Base-by-base conservation (phyloP, 2,888 invertebrate species). In the Colostygia pectinataria region DNA sequence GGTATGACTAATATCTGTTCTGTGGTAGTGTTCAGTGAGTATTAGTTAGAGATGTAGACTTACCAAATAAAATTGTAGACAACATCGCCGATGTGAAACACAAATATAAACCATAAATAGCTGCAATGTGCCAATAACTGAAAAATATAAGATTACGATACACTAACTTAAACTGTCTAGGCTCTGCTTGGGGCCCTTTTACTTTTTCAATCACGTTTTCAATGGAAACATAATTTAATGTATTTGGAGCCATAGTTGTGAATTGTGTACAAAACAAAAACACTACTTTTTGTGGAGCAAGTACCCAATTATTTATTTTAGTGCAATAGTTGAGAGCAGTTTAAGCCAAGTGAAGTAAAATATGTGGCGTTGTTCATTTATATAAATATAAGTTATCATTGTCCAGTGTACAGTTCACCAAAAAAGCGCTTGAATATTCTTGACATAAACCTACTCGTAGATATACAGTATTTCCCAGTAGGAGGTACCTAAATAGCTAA, bases 61-160 rank as follows among this genome's bases (percentile, higher is more conserved):
- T 66, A 77, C 76, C 50, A 32, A 72, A 66, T 18, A 61, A 1
- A 23, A 72, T 47, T 3, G 77, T 71, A 7, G 49, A 39, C 66
- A 66, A 71, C 63, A 76, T 74, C 0, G 69, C 74, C 1, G 68
- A 61, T 2, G 72, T 71, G 12, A 75, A 66, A 45, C 66, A 66
- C 18, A 75, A 43, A 36, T 73, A 77, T 0, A 74, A 7, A 1
- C 76, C 79, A 15, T 78, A 78, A 0, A 72, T 4, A 0, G 54
- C 71, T 5, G 71, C 70, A 6, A 74, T n/a, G 38, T 78, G 73
- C 65, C 68, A 61, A 33, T 74, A 77, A 0, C 55, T 40, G 39
- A 74, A 74, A 0, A 62, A 64, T 0, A 75, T 0, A 5, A 79
- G 8, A 48, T 75, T 77, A 0, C 4, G 9, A 36, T 76, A 74